Evolutionary conservation across 2,888 invertebrate genomes (phyloP), one percentile per base, ranked within the genome.

Genomic region (Synergus japonicus): DNA sequence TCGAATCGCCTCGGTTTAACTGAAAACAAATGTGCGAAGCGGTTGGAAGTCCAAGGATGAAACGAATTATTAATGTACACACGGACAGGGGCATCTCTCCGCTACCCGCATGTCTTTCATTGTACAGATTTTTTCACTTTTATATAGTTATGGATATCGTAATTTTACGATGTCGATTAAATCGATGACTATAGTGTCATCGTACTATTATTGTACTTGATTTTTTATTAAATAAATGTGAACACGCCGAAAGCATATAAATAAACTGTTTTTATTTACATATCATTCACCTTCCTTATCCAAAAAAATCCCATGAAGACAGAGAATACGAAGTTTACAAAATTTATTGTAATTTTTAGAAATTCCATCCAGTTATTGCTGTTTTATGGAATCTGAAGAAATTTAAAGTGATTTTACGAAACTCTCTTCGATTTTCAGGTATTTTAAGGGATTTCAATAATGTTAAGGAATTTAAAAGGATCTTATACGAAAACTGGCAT

Each of bases 111-210:
- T 91, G 92, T 92, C 92, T 92, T 92, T 92, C 92, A 92, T 91
- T 92, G 92, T 92, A 91, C 91, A 92, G 91, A 91, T 91, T 92
- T 92, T 92, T 91, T 91, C 91, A 92, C 91, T 92, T 91, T 92
- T 92, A 91, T 92, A 92, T 91, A 90, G 90, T 91, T 90, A 86
- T 85, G 87, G 88, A 89, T 88, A 87, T 89, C 89, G 86, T 88
- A 88, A 86, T 85, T 89, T 89, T 86, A 88, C 88, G 87, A 86
- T 85, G 87, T 89, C 87, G 88, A 89, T 89, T 86, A 88, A 87
- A 87, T 85, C 88, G 89, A 86, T 89, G 87, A 83, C 86, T 85
- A 49, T 29, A 87, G 86, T 83, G 86, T 87, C 87, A 84, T 88
- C 90, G 89, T 87, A 90, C 88, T 90, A 91, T 91, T 90, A 92